These are phyloP conservation scores for Verasper variegatus DNA, from an alignment of 2,113 vertebrate genomes.

Conservation along the genomic window DNA sequence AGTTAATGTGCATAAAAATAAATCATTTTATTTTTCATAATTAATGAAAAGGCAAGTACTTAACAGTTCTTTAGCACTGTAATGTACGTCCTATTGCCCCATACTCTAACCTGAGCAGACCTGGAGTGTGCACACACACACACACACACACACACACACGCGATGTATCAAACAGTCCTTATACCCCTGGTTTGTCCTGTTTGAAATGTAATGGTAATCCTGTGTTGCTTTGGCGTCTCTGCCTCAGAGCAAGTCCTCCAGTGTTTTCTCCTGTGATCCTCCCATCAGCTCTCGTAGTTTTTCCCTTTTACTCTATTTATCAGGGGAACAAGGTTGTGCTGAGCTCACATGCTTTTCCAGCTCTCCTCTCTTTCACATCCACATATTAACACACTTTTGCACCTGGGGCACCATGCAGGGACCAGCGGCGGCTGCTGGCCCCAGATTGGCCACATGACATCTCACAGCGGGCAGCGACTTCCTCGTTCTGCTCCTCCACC, in stretches of 20 bases:
- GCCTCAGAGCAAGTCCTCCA: too few relatives aligned
- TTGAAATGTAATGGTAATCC: too few relatives aligned
- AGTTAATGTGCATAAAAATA: neutral
- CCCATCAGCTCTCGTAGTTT: too few relatives aligned
- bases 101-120: too few relatives aligned
- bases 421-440: conserved; percentile 23
- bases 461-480: conserved; percentile 8
- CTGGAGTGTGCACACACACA: too few relatives aligned
- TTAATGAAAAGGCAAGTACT: neutral
- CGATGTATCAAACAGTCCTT: too few relatives aligned
- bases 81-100: too few relatives aligned
- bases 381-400: conserved; percentile 31
- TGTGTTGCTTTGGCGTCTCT: too few relatives aligned
- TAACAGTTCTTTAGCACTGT: too few relatives aligned
- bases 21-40: neutral
- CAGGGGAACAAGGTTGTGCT: conserved; percentile 19
- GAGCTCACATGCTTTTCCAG: conserved; percentile 14
- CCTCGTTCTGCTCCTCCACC: conserved; percentile 12
- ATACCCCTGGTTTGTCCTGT: too few relatives aligned
- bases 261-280: too few relatives aligned
- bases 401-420: conserved; percentile 26
- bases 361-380: conserved; percentile 37
- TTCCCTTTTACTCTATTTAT: neutral
- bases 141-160: too few relatives aligned
- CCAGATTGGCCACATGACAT: conserved; percentile 19